A percentile compares a stretch with the other conserved stretches of the same genome.
phyloP scores from a whole-genome alignment of 2,113 vertebrate genomes.

The Ellobius talpinus region DNA sequence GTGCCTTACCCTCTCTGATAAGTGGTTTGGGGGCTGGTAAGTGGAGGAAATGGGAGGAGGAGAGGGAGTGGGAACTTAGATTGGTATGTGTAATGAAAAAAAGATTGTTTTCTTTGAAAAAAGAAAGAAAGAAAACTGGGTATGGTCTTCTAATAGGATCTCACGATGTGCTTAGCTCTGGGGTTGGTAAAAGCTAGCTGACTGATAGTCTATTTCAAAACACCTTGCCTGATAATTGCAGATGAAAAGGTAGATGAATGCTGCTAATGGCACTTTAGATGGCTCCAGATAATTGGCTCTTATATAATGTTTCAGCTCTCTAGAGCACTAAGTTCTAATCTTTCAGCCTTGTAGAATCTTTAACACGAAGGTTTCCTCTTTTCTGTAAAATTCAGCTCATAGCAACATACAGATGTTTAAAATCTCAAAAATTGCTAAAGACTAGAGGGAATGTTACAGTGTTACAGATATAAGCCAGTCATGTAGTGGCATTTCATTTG shows the following conservation, averaged over 20 bases:
- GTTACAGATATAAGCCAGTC: neutral
- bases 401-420: neutral
- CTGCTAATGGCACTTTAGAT: neutral
- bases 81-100: no score
- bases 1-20: no score
- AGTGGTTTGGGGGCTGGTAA: no score
- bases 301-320: neutral
- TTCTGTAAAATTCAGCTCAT: neutral
- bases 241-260: neutral
- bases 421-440: constrained; percentile 39
- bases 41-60: no score
- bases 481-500: no score
- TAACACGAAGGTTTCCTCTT: no score
- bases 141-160: neutral
- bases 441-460: neutral
- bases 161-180: neutral
- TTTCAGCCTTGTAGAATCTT: neutral
- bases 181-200: neutral
- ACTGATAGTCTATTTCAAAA: neutral
- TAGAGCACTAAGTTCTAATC: neutral
- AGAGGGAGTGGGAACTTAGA: no score
- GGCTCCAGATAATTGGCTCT: neutral
- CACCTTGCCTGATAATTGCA: neutral
- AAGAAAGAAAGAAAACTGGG: neutral
- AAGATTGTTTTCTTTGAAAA: no score